phyloP scores from a whole-genome alignment of 2,113 vertebrate species.

The Amblyopsis rosae region DNA sequence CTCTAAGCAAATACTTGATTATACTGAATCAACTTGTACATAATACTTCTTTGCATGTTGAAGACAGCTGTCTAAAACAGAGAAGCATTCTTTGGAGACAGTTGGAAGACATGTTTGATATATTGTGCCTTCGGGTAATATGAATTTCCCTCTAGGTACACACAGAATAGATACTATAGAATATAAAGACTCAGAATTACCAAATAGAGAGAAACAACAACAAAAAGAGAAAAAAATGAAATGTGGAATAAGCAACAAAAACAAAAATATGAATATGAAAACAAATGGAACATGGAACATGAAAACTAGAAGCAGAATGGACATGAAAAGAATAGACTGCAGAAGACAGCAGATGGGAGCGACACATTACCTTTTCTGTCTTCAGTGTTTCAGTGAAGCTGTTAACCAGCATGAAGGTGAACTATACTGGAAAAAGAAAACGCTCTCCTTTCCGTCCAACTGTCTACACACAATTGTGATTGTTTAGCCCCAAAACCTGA shows the following conservation, averaged over 20 bases:
- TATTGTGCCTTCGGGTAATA: too few species aligned
- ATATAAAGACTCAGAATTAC: too few species aligned
- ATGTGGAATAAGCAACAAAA: neutral
- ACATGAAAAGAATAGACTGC: neutral
- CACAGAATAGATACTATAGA: neutral
- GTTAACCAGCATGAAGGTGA: slow-evolving; percentile 30
- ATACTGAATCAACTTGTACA: neutral
- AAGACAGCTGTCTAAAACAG: neutral
- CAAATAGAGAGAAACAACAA: neutral
- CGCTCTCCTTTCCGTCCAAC: slow-evolving; percentile 7
- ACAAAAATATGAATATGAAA: neutral
- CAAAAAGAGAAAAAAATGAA: neutral
- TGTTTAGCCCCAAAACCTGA: slow-evolving; percentile 23
- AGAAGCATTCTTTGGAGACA: neutral
- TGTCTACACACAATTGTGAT: slow-evolving; percentile 8
- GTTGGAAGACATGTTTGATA: neutral
- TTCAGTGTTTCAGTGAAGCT: neutral
- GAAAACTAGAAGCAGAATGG: neutral
- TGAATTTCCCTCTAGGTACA: neutral
- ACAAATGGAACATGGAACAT: neutral
- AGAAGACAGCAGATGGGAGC: too few species aligned
- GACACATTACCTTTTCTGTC: slow-evolving; percentile 2
- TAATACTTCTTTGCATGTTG: neutral
- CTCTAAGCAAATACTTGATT: slow-evolving; percentile 1
- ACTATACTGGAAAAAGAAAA: slow-evolving; percentile 9